A percentile compares a stretch with the other conserved stretches of the same genome.
Evolutionary conservation across 2,888 invertebrate species (phyloP).

Genomic region (Pollenia angustigena): DNA sequence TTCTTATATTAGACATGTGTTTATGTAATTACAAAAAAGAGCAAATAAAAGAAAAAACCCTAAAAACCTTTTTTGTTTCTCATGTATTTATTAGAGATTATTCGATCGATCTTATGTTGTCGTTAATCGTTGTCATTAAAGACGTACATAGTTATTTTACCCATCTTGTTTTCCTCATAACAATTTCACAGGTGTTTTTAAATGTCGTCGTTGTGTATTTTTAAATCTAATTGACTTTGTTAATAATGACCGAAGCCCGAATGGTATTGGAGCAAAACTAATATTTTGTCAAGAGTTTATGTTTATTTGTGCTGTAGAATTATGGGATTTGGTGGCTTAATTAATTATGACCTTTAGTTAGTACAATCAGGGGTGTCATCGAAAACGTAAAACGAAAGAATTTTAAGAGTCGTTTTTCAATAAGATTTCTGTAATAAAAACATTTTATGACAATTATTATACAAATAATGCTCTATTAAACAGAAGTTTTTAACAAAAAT

Average conservation of each 20-base stretch:
- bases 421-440: too few relatives aligned
- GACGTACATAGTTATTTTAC: slow-evolving; percentile 4
- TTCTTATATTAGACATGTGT: slow-evolving; percentile 71
- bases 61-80: slow-evolving; percentile 65
- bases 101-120: not conserved
- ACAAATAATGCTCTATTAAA: too few relatives aligned
- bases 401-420: too few relatives aligned
- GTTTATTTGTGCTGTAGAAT: too few relatives aligned
- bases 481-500: too few relatives aligned
- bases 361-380: too few relatives aligned
- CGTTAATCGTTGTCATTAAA: slow-evolving; percentile 11
- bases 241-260: not conserved
- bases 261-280: too few relatives aligned
- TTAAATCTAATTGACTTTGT: not conserved
- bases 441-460: too few relatives aligned
- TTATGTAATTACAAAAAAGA: slow-evolving; percentile 69
- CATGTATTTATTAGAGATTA: slow-evolving; percentile 60
- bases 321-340: too few relatives aligned
- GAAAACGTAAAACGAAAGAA: too few relatives aligned
- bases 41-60: slow-evolving; percentile 73
- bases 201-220: not conserved
- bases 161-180: slow-evolving; percentile 74
- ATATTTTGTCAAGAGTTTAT: too few relatives aligned
- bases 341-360: too few relatives aligned
- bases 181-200: slow-evolving; percentile 60